phyloP scores from a whole-genome alignment of 2,888 invertebrate species.

The Eilema griseolum region DNA sequence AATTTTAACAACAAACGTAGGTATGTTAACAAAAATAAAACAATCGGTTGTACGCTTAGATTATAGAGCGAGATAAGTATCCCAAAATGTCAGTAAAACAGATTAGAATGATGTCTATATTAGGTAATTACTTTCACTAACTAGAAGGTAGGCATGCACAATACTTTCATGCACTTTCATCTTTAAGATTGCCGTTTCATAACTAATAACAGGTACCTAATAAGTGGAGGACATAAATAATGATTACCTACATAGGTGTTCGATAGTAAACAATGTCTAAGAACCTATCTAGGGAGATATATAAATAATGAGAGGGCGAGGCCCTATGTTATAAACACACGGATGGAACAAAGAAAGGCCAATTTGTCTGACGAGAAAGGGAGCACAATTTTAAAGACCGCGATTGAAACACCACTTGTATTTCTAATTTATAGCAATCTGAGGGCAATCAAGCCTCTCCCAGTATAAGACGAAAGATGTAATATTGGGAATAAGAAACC shows the following conservation, averaged over 20 bases:
- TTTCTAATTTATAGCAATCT: constrained; percentile 85
- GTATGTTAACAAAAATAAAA: constrained; percentile 19
- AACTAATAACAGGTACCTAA: constrained; percentile 48
- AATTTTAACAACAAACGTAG: constrained; percentile 12
- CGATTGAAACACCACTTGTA: constrained; percentile 78
- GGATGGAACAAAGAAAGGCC: constrained; percentile 82
- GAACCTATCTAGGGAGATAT: constrained; percentile 43
- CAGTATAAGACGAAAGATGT: constrained; percentile 77
- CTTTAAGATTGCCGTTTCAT: constrained; percentile 51
- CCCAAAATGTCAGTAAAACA: constrained; percentile 51
- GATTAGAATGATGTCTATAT: constrained; percentile 54
- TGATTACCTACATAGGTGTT: constrained; percentile 45
- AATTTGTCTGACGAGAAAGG: constrained; percentile 84
- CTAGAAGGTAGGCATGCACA: constrained; percentile 46
- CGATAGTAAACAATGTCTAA: constrained; percentile 50
- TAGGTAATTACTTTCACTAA: constrained; percentile 58
- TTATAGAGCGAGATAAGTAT: constrained; percentile 27
- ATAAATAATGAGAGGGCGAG: constrained; percentile 66
- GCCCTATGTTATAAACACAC: constrained; percentile 62
- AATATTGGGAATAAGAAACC: constrained; percentile 77
- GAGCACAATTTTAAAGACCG: constrained; percentile 82
- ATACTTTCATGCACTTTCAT: constrained; percentile 57
- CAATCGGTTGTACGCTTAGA: constrained; percentile 17
- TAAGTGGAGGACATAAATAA: constrained; percentile 52
- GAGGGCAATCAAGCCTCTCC: constrained; percentile 80